Evolutionary conservation across 2,113 vertebrate genomes (phyloP).

Genomic region (Calypte anna): DNA sequence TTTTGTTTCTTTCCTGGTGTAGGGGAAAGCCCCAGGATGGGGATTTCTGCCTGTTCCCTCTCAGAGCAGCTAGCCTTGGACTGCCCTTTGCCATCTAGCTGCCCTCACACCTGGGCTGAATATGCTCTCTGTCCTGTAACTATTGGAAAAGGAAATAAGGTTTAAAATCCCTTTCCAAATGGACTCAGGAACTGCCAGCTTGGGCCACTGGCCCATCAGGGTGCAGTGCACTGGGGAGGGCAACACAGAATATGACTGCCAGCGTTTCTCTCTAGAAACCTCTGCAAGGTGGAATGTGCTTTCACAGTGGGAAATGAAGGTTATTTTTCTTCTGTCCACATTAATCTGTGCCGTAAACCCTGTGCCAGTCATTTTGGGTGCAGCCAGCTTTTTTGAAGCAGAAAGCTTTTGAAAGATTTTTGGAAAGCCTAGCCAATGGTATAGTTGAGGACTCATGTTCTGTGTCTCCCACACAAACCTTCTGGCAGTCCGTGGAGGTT

Average conservation of each 20-base stretch:
- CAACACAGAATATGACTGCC: not conserved
- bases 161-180: not conserved
- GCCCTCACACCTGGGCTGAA: not conserved
- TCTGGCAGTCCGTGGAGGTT: not conserved
- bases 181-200: not conserved
- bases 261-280: not conserved
- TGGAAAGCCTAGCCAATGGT: not conserved
- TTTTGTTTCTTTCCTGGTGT: not conserved
- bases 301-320: not conserved
- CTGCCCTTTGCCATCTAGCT: not conserved
- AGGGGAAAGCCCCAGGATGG: not conserved
- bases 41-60: not conserved
- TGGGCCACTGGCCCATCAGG: not conserved
- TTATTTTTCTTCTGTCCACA: not conserved
- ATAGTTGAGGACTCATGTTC: not conserved
- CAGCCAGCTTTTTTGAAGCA: not conserved
- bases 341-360: not conserved
- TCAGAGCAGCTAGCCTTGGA: too few species aligned
- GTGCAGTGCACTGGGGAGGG: not conserved
- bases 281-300: not conserved
- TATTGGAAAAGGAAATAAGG: not conserved
- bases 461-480: constrained; percentile 17
- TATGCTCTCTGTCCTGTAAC: not conserved
- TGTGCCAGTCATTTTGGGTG: not conserved
- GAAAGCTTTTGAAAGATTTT: constrained; percentile 2